phyloP scores from a whole-genome alignment of 2,888 invertebrate genomes.

The Dryobota labecula region DNA sequence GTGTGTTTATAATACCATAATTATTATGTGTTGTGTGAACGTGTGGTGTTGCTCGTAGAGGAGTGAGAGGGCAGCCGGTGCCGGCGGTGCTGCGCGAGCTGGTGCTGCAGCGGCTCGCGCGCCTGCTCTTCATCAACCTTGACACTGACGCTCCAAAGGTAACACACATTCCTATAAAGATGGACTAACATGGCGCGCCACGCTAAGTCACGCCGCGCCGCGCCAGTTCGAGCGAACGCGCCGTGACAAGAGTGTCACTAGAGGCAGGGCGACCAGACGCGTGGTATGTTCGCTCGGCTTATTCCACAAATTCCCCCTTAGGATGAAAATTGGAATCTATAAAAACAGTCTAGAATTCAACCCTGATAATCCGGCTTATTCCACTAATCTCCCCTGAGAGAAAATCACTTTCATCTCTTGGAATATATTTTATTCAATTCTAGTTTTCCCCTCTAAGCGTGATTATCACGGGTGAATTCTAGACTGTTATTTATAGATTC shows the following conservation, averaged over 20 bases:
- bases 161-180: slow-evolving; percentile 14
- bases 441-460: no score
- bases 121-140: slow-evolving; percentile 93
- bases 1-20: neutral
- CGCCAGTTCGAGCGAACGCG: neutral
- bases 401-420: no score
- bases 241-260: neutral
- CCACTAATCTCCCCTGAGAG: no score
- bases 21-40: slow-evolving; percentile 70
- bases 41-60: slow-evolving; percentile 90
- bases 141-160: slow-evolving; percentile 89
- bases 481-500: no score
- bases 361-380: no score
- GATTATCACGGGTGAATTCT: no score
- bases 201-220: no score
- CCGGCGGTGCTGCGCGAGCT: slow-evolving; percentile 92
- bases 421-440: no score
- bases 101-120: slow-evolving; percentile 94
- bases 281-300: no score
- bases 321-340: no score
- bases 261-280: neutral
- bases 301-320: no score
- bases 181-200: neutral
- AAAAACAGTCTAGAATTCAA: no score
- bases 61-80: slow-evolving; percentile 94